These are phyloP conservation scores for Phalloptychus januarius DNA, from an alignment of 2,797 vertebrate genomes.

Conservation along the genomic window DNA sequence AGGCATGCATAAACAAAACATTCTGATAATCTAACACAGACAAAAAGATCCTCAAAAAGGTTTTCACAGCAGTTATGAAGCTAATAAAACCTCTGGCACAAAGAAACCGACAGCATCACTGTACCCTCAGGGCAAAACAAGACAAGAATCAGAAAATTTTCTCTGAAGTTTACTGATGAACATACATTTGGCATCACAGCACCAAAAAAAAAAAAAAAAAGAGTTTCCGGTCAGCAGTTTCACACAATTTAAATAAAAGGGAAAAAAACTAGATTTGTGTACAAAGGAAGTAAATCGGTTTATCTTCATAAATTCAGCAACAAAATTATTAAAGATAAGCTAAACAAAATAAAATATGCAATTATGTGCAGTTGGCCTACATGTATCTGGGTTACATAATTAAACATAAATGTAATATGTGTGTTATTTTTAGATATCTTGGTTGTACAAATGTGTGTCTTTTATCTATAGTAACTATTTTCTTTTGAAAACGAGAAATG, in stretches of 20 bases:
- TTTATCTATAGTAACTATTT: background rate
- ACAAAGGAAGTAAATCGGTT: background rate
- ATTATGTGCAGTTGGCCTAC: background rate
- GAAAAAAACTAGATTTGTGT: background rate
- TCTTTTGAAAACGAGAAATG: background rate
- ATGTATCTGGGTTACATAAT: background rate
- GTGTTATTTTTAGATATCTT: background rate
- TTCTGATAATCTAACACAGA: background rate
- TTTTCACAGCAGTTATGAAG: background rate
- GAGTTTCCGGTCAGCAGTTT: background rate
- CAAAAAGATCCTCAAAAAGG: background rate
- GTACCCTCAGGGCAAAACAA: background rate
- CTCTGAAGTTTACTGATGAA: background rate
- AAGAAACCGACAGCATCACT: background rate
- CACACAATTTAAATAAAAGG: background rate
- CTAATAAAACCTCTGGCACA: background rate
- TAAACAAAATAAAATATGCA: background rate
- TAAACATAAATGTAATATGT: background rate
- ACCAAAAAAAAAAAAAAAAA: background rate
- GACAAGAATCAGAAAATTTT: background rate
- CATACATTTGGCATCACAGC: background rate
- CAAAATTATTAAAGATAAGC: background rate
- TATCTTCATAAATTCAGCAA: background rate
- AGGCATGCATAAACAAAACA: background rate
- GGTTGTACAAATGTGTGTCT: background rate